A percentile compares a stretch with the other conserved stretches of the same genome.
phyloP scores from a whole-genome alignment of 1,140 invertebrate species.

The Anadara kagoshimensis region DNA sequence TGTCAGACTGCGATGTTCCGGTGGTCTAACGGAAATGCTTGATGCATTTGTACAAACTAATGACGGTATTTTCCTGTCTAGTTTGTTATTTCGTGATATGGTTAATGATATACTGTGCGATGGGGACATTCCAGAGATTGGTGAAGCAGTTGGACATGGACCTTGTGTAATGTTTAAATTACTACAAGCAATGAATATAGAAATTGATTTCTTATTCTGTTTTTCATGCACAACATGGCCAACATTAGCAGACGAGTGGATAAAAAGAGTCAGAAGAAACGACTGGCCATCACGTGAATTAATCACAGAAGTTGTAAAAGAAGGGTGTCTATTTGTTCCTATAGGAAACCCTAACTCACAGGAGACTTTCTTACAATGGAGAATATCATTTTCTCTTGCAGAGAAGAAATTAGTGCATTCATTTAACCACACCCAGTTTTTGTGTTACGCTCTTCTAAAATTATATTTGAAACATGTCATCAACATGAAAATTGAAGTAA shows the following conservation, averaged over 20 bases:
- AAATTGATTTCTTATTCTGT: neutral
- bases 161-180: neutral
- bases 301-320: neutral
- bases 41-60: too few relatives aligned
- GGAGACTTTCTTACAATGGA: neutral
- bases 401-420: neutral
- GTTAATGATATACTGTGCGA: too few relatives aligned
- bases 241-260: neutral
- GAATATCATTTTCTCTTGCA: slow-evolving; percentile 8
- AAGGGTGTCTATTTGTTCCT: neutral
- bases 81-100: too few relatives aligned
- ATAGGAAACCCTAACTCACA: neutral
- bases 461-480: neutral
- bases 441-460: slow-evolving; percentile 9
- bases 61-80: too few relatives aligned
- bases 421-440: neutral
- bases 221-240: neutral
- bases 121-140: too few relatives aligned
- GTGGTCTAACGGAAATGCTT: too few relatives aligned
- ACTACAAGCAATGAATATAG: too few relatives aligned
- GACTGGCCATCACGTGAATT: slow-evolving; percentile 1
- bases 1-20: too few relatives aligned
- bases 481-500: neutral
- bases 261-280: neutral
- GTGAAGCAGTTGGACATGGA: too few relatives aligned